phyloP scores from a whole-genome alignment of 2,797 vertebrate species.

The Lates japonicus region DNA sequence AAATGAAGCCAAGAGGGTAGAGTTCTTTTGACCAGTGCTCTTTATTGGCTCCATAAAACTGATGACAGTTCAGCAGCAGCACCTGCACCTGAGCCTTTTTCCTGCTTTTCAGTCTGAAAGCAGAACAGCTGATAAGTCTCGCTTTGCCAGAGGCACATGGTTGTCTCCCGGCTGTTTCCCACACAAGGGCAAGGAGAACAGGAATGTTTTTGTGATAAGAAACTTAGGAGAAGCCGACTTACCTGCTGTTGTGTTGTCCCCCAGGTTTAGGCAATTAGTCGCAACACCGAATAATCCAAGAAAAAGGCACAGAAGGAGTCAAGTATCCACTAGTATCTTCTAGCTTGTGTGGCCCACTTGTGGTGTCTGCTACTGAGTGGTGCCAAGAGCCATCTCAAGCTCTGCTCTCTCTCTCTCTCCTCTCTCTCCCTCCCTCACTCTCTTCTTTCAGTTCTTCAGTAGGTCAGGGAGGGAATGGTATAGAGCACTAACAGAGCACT shows the following conservation, averaged over 20 bases:
- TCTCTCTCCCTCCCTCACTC: constrained; percentile 41
- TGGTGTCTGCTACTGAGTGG: constrained; percentile 62
- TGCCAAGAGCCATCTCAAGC: constrained; percentile 72
- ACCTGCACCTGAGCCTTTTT: constrained; percentile 36
- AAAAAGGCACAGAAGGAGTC: constrained; percentile 18
- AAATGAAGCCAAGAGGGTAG: not conserved
- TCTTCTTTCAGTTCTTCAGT: constrained; percentile 75
- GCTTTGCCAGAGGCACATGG: constrained; percentile 25
- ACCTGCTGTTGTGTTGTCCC: constrained; percentile 64
- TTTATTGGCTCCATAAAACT: constrained; percentile 41
- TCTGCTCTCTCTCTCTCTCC: constrained; percentile 44
- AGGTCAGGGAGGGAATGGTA: constrained; percentile 87
- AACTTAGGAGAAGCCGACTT: constrained; percentile 36
- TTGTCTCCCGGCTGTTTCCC: constrained; percentile 13
- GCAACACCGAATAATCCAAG: constrained; percentile 66
- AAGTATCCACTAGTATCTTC: constrained; percentile 66
- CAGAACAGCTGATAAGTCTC: constrained; percentile 37
- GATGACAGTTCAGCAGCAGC: constrained; percentile 41
- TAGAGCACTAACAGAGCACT: constrained; percentile 74
- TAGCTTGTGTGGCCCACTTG: constrained; percentile 65
- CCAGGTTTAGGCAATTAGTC: constrained; percentile 55
- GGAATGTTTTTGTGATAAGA: constrained; percentile 1
- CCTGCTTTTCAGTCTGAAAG: constrained; percentile 22
- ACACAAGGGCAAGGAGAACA: constrained; percentile 12
- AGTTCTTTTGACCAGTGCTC: constrained; percentile 21